A percentile compares a stretch with the other conserved stretches of the same genome.
phyloP scores from a whole-genome alignment of 2,113 vertebrate genomes.

The Bufo gargarizans region DNA sequence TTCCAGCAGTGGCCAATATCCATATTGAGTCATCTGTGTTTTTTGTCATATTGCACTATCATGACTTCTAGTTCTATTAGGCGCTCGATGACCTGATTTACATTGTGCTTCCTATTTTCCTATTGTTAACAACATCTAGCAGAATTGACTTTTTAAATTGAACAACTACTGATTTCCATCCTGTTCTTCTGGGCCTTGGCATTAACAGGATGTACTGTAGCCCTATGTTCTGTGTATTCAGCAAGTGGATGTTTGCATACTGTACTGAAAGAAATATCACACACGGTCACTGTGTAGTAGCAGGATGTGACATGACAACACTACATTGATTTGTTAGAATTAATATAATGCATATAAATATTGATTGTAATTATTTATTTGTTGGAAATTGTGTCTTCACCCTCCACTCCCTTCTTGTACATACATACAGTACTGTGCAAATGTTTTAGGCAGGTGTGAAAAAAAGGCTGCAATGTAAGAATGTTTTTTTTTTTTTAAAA shows the following conservation, averaged over 20 bases:
- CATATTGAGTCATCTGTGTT: neutral
- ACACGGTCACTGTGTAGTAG: neutral
- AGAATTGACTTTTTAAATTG: neutral
- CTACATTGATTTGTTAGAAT: neutral
- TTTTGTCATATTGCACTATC: too few species aligned
- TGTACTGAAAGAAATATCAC: neutral
- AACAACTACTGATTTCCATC: neutral
- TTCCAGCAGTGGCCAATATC: too few species aligned
- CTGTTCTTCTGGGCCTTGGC: neutral
- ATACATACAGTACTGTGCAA: too few species aligned
- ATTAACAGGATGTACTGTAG: neutral
- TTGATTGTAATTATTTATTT: too few species aligned
- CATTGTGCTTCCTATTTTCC: neutral
- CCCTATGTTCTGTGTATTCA: neutral
- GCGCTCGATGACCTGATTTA: neutral
- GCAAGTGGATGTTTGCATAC: neutral
- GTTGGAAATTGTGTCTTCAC: too few species aligned
- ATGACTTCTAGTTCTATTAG: neutral
- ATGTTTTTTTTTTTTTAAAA: too few species aligned
- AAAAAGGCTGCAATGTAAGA: too few species aligned
- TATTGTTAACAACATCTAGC: neutral
- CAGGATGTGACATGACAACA: neutral
- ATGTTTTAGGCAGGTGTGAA: too few species aligned
- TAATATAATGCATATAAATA: too few species aligned
- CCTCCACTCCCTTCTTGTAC: neutral